phyloP scores from a whole-genome alignment of 2,113 vertebrate species.

The Epinephelus fuscoguttatus region DNA sequence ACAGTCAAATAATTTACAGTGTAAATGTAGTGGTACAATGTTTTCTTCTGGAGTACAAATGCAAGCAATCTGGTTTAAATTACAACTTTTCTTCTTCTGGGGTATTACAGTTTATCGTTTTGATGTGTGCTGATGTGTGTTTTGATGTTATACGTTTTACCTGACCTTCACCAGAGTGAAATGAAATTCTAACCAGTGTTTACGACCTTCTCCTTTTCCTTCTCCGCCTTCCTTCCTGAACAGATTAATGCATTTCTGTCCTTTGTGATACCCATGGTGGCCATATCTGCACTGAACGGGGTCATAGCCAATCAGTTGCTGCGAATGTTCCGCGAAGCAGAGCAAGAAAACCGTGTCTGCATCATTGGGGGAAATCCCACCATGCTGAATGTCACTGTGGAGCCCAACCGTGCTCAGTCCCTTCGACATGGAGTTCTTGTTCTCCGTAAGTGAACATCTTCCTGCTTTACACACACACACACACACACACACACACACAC shows the following conservation, averaged over 20 bases:
- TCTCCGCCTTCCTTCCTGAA: neutral
- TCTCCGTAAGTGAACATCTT: constrained; percentile 87
- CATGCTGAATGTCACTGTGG: constrained; percentile 89
- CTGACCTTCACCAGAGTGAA: neutral
- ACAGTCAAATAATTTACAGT: no score
- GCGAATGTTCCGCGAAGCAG: constrained; percentile 91
- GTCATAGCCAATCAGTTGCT: constrained; percentile 96
- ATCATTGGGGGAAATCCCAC: constrained; percentile 87
- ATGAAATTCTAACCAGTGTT: neutral
- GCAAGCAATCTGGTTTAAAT: no score
- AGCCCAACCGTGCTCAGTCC: constrained; percentile 92
- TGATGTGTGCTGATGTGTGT: no score
- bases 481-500: neutral
- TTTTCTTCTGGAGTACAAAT: no score
- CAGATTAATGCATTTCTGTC: constrained; percentile 95
- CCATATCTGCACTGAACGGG: constrained; percentile 93
- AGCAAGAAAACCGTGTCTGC: constrained; percentile 91
- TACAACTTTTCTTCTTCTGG: no score
- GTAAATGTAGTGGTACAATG: no score
- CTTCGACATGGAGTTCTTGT: constrained; percentile 94
- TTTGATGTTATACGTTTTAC: neutral
- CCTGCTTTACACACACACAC: neutral
- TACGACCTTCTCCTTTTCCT: neutral
- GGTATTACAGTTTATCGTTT: no score
- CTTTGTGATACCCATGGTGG: constrained; percentile 93